Conservation (phyloP, 2,797 vertebrate genomes). For the Hafferia zeledoni region DNA sequence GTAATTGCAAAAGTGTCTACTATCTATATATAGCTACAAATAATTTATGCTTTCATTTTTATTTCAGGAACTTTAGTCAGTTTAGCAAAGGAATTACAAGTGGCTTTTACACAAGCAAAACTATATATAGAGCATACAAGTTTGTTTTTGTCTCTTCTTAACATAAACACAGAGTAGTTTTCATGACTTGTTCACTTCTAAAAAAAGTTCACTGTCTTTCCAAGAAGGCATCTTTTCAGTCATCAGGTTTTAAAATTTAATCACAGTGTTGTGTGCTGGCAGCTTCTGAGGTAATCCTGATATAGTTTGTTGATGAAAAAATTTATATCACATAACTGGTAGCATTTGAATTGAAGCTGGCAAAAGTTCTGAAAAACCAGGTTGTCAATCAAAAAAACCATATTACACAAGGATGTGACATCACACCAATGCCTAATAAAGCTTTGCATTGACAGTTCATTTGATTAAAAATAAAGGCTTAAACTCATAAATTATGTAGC, state of each 20-base stretch:
- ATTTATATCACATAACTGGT: neutral
- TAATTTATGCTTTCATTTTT: neutral
- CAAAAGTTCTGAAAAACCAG: slow-evolving; percentile 38
- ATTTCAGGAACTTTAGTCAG: neutral
- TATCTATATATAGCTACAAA: neutral
- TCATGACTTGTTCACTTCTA: slow-evolving; percentile 16
- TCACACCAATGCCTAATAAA: slow-evolving; percentile 36
- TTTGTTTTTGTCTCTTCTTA: neutral
- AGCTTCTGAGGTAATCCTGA: slow-evolving; percentile 24
- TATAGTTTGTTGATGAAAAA: slow-evolving; percentile 34
- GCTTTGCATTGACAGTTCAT: slow-evolving; percentile 33
- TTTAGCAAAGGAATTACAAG: neutral
- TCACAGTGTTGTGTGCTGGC: neutral
- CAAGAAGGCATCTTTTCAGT: slow-evolving; percentile 28
- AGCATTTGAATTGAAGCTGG: slow-evolving; percentile 27
- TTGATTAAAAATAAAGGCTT: slow-evolving; percentile 39
- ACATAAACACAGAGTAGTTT: slow-evolving; percentile 43
- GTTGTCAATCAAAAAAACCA: slow-evolving; percentile 16
- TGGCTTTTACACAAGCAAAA: neutral
- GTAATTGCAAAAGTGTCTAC: neutral
- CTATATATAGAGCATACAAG: neutral
- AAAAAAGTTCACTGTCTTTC: slow-evolving; percentile 25
- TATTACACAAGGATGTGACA: slow-evolving; percentile 44
- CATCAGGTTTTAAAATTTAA: slow-evolving; percentile 30
- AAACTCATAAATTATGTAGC: slow-evolving; percentile 54